Conservation (phyloP, 2,888 invertebrate species). For the Drosophila flavopinicola region DNA sequence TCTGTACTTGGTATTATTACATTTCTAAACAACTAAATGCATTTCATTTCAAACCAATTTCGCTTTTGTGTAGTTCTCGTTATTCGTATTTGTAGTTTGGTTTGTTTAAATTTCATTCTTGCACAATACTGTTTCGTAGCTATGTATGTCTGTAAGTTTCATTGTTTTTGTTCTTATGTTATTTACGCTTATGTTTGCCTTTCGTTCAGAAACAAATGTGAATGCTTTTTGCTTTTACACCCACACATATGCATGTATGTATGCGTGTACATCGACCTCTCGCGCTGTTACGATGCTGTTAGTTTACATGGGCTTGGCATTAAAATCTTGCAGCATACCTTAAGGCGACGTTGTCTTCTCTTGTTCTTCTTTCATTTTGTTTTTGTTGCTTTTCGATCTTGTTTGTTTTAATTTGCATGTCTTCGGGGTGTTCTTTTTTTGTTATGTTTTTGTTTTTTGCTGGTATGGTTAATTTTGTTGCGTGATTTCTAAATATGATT, state of each 20-base stretch:
- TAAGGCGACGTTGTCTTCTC: constrained; percentile 6
- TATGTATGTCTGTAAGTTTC: constrained; percentile 25
- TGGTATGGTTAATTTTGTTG: constrained; percentile 41
- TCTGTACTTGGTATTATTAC: constrained; percentile 23
- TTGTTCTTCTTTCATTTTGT: constrained; percentile 4
- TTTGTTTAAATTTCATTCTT: constrained; percentile 41
- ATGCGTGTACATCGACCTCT: not conserved
- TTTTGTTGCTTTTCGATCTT: not conserved
- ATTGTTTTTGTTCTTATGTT: constrained; percentile 11
- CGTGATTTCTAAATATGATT: constrained; percentile 48
- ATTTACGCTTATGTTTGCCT: constrained; percentile 5
- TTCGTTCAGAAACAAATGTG: constrained; percentile 17
- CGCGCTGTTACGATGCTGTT: constrained; percentile 16
- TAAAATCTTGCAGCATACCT: constrained; percentile 24
- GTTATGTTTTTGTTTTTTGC: constrained; percentile 8
- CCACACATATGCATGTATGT: not conserved
- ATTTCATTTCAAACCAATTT: constrained; percentile 47
- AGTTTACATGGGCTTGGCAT: constrained; percentile 16
- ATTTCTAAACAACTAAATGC: constrained; percentile 60
- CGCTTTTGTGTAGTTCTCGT: constrained; percentile 7
- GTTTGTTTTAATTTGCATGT: too few species aligned
- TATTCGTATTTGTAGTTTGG: constrained; percentile 1
- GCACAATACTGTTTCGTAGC: constrained; percentile 58
- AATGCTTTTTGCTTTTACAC: constrained; percentile 3
- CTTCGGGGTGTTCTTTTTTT: not conserved